These are phyloP conservation scores for Julus scandinavius DNA, from an alignment of 2,888 invertebrate species.

Conservation along the genomic window DNA sequence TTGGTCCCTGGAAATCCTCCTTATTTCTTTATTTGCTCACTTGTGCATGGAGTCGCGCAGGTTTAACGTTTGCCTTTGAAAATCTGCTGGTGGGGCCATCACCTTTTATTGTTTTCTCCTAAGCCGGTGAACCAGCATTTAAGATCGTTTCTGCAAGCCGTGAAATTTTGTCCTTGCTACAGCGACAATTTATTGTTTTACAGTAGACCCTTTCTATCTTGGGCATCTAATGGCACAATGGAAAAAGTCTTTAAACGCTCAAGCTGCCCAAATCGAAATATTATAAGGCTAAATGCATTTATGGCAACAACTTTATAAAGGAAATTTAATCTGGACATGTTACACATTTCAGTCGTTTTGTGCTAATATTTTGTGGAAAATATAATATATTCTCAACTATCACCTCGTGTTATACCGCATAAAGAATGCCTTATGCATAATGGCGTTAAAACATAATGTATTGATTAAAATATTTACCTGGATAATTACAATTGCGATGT, in stretches of 20 bases:
- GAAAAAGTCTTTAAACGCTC: not conserved
- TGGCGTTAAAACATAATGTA: no score
- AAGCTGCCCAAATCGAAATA: not conserved
- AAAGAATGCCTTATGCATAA: no score
- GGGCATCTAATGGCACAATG: not conserved
- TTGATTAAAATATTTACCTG: no score
- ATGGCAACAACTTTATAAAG: not conserved
- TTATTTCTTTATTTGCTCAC: conserved; percentile 25
- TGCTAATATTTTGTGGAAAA: not conserved
- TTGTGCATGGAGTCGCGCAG: conserved; percentile 12
- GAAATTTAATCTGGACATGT: not conserved
- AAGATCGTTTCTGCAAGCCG: conserved; percentile 37
- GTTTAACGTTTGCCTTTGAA: conserved; percentile 16
- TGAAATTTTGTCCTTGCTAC: conserved; percentile 13
- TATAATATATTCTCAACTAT: not conserved
- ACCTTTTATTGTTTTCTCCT: conserved; percentile 39
- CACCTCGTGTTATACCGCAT: no score
- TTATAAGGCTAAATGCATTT: not conserved
- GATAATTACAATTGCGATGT: no score
- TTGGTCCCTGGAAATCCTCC: not conserved
- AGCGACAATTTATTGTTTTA: conserved; percentile 13
- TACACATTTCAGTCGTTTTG: not conserved
- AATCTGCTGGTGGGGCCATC: conserved; percentile 26
- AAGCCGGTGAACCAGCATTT: conserved; percentile 34
- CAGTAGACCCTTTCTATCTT: not conserved